These are phyloP conservation scores for Pseudoips prasinana DNA, from an alignment of 2,888 invertebrate species.

Conservation along the genomic window DNA sequence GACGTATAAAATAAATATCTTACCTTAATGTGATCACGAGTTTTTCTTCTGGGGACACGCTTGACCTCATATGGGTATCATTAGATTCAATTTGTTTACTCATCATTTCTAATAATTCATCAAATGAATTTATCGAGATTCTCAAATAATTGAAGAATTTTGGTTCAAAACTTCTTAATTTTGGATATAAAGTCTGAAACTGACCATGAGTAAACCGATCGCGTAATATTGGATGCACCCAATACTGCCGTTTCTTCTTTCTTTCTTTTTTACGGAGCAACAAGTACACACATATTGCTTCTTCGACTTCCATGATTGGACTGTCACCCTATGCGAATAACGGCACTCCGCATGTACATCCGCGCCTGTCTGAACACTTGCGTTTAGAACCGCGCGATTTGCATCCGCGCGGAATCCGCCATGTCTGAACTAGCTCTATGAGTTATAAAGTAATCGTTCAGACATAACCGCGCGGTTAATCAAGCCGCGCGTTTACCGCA, in stretches of 20 bases:
- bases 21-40: slow-evolving; percentile 33
- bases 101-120: slow-evolving; percentile 36
- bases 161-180: slow-evolving; percentile 32
- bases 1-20: slow-evolving; percentile 26
- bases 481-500: slow-evolving; percentile 23
- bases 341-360: slow-evolving; percentile 25
- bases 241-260: slow-evolving; percentile 31
- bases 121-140: slow-evolving; percentile 40
- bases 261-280: slow-evolving; percentile 30
- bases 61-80: slow-evolving; percentile 23
- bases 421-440: too few species aligned
- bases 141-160: slow-evolving; percentile 39
- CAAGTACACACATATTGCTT: slow-evolving; percentile 26
- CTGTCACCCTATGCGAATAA: too few species aligned
- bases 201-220: slow-evolving; percentile 29
- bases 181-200: slow-evolving; percentile 39
- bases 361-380: slow-evolving; percentile 23
- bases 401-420: too few species aligned
- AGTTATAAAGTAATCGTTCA: slow-evolving; percentile 19
- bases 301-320: slow-evolving; percentile 32
- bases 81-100: slow-evolving; percentile 29
- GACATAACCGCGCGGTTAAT: slow-evolving; percentile 19
- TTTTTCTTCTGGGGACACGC: slow-evolving; percentile 34
- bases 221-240: slow-evolving; percentile 28
- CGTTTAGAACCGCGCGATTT: too few species aligned